Conservation (phyloP, 2,888 invertebrate species). For the Belgica antarctica region DNA sequence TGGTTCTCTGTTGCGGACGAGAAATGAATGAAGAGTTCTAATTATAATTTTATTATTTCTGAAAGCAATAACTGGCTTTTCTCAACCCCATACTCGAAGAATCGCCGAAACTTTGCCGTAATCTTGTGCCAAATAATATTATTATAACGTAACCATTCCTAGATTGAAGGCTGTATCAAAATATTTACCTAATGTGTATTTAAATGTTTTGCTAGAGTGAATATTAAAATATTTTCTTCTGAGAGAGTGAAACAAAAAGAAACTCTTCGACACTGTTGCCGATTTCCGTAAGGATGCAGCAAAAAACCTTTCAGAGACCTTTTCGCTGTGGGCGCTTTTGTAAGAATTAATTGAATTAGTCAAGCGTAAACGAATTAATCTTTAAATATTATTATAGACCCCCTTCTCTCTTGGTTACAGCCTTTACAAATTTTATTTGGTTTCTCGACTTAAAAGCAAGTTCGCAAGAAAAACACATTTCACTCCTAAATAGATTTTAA, state of each 20-base stretch:
- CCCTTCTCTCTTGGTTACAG: background rate
- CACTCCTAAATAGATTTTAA: conserved; percentile 14
- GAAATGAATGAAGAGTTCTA: background rate
- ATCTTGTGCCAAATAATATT: conserved; percentile 31
- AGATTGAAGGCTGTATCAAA: background rate
- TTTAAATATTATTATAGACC: conserved; percentile 44
- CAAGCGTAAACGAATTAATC: conserved; percentile 45
- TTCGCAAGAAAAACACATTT: conserved; percentile 6
- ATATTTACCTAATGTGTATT: conserved; percentile 43
- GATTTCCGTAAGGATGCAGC: conserved; percentile 10
- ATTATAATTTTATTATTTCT: conserved; percentile 37
- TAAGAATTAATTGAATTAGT: conserved; percentile 45
- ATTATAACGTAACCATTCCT: conserved; percentile 7
- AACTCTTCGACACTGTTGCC: conserved; percentile 13
- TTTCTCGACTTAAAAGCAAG: conserved; percentile 13
- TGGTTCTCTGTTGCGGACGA: background rate
- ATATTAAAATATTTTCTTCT: conserved; percentile 42
- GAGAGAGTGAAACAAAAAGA: conserved; percentile 12
- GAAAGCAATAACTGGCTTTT: conserved; percentile 6
- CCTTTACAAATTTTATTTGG: conserved; percentile 21
- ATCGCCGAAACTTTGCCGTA: background rate
- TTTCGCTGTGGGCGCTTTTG: conserved; percentile 43
- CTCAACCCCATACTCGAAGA: background rate
- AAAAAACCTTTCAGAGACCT: conserved; percentile 42
- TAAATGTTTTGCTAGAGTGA: conserved; percentile 42